Evolutionary conservation across 1,140 invertebrate species (phyloP).

Genomic region (Zaprionus davidi): DNA sequence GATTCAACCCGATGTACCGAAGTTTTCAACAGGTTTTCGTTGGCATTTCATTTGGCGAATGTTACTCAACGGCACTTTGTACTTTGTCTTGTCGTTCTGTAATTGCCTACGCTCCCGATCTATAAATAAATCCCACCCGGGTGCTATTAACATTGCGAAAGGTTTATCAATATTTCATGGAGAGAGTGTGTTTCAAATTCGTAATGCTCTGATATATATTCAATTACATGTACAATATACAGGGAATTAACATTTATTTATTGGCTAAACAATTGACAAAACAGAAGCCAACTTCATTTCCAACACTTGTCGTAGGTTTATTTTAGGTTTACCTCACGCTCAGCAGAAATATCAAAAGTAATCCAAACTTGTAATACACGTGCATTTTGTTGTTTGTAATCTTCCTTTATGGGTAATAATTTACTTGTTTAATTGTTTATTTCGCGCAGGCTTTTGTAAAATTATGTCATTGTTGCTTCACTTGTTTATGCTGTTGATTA

Average conservation of each 20-base stretch:
- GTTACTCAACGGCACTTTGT: constrained; percentile 59
- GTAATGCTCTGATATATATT: constrained; percentile 7
- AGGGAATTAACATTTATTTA: constrained; percentile 10
- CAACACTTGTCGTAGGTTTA: constrained; percentile 16
- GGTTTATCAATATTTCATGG: constrained; percentile 34
- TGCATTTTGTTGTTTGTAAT: constrained; percentile 50
- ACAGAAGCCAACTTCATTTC: constrained; percentile 5
- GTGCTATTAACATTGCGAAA: constrained; percentile 23
- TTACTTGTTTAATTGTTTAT: constrained; percentile 43
- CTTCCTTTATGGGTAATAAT: constrained; percentile 23
- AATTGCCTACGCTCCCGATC: constrained; percentile 17
- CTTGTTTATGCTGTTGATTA: constrained; percentile 36
- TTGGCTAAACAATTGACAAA: constrained; percentile 23
- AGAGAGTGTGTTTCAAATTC: constrained; percentile 17
- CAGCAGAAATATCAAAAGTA: constrained; percentile 79
- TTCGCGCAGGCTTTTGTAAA: constrained; percentile 16
- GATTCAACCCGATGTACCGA: constrained; percentile 20
- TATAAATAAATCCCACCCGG: constrained; percentile 46
- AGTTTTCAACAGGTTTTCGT: constrained; percentile 55
- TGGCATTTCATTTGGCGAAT: constrained; percentile 41
- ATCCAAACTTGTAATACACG: constrained; percentile 81
- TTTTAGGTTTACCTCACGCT: constrained; percentile 82
- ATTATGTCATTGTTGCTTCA: constrained; percentile 57
- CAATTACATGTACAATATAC: not conserved
- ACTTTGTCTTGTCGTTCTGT: constrained; percentile 43